Conservation (phyloP, 2,113 vertebrate genomes). For the Daphoenositta chrysoptera region DNA sequence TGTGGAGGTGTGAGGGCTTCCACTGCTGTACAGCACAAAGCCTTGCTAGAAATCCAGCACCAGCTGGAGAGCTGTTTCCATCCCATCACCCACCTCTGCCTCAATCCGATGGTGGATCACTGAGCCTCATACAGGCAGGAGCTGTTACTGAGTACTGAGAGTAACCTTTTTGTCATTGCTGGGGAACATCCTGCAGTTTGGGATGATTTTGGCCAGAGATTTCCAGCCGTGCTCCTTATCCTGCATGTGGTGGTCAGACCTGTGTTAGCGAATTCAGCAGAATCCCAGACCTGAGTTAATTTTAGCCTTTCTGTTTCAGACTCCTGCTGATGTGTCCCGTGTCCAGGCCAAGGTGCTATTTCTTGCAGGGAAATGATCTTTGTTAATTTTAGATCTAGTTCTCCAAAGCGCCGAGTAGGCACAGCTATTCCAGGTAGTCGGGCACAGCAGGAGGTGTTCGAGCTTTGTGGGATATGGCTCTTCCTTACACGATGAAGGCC, state of each 20-base stretch:
- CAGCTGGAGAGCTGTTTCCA: background rate
- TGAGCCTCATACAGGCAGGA: background rate
- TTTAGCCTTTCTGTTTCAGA: background rate
- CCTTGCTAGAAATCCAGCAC: background rate
- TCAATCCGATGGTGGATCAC: background rate
- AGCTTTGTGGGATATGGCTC: background rate
- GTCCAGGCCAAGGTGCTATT: background rate
- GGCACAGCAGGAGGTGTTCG: accelerated
- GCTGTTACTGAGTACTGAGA: background rate
- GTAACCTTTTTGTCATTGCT: background rate
- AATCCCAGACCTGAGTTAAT: background rate
- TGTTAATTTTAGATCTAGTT: background rate
- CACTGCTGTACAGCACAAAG: background rate
- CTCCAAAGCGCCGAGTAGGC: background rate
- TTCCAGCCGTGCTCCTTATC: background rate
- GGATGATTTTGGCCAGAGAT: background rate
- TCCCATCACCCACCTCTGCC: background rate
- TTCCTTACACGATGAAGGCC: background rate
- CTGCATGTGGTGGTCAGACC: background rate
- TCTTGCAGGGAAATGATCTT: background rate
- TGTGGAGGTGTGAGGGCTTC: background rate
- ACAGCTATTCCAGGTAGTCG: background rate
- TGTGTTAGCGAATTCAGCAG: background rate
- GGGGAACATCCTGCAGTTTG: background rate
- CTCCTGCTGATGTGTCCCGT: background rate